Conservation (phyloP, 2,888 invertebrate genomes). For the Mamestra brassicae region DNA sequence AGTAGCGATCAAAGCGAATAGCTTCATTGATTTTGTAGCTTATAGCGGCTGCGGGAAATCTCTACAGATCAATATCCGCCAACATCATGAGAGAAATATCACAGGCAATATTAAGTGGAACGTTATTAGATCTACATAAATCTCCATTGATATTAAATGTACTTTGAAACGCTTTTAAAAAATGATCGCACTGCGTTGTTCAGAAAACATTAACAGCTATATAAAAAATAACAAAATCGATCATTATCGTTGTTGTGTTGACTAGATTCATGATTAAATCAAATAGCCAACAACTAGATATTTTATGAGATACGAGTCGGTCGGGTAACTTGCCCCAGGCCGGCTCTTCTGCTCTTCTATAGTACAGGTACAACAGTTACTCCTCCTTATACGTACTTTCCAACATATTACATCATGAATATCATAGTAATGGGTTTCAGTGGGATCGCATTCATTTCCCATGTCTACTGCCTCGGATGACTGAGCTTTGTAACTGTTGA, state of each 20-base stretch:
- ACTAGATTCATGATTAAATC: neutral
- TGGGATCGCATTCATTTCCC: slow-evolving; percentile 72
- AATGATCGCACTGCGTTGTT: neutral
- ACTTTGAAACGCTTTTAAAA: neutral
- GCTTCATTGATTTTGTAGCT: slow-evolving; percentile 51
- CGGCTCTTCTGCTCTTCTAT: slow-evolving; percentile 29
- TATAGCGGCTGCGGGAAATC: slow-evolving; percentile 38
- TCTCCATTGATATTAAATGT: slow-evolving; percentile 6
- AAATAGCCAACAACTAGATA: neutral
- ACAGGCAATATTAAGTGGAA: slow-evolving; percentile 11
- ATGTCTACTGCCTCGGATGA: slow-evolving; percentile 77
- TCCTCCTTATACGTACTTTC: slow-evolving; percentile 32
- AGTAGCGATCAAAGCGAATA: slow-evolving; percentile 49
- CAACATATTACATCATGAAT: slow-evolving; percentile 42
- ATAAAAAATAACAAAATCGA: neutral
- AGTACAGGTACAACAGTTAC: slow-evolving; percentile 46
- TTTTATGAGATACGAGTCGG: neutral
- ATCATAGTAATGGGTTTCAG: slow-evolving; percentile 65
- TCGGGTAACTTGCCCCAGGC: neutral
- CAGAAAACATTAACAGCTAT: neutral
- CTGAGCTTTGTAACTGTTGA: slow-evolving; percentile 75
- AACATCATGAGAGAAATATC: slow-evolving; percentile 21
- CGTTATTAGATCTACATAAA: slow-evolving; percentile 34
- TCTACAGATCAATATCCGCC: slow-evolving; percentile 26
- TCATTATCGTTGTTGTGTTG: neutral